phyloP scores from a whole-genome alignment of 2,888 invertebrate species.

The Hermaeophaga mercurialis region DNA sequence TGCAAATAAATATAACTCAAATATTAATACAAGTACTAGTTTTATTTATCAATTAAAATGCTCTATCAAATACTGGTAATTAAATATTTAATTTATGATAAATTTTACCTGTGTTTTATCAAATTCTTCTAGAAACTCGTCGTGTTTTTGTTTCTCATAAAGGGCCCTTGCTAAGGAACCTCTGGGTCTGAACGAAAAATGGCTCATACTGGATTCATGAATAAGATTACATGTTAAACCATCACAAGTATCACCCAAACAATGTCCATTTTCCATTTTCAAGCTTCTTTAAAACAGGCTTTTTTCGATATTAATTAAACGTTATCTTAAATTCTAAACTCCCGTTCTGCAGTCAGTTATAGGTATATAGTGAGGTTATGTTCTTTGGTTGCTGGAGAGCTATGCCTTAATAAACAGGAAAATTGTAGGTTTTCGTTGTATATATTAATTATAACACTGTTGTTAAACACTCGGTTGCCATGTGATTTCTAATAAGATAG shows the following conservation, averaged over 20 bases:
- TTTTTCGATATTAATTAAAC: background rate
- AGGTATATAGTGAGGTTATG: conserved; percentile 39
- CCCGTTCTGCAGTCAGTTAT: conserved; percentile 16
- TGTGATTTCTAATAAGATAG: background rate
- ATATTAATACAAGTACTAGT: background rate
- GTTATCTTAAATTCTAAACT: background rate
- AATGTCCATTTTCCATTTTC: conserved; percentile 28
- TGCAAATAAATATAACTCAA: no score
- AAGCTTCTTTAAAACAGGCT: background rate
- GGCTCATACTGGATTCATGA: conserved; percentile 12
- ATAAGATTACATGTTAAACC: conserved; percentile 28
- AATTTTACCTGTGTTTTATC: conserved; percentile 71
- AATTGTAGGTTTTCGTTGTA: conserved; percentile 12
- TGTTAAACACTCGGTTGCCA: background rate
- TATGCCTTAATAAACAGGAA: conserved; percentile 19
- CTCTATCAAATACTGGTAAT: background rate
- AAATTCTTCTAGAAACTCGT: conserved; percentile 68
- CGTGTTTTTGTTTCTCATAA: conserved; percentile 74
- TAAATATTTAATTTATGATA: background rate
- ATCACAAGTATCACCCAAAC: conserved; percentile 27
- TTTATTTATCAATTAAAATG: background rate
- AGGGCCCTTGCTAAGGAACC: conserved; percentile 74
- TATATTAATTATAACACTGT: conserved; percentile 1
- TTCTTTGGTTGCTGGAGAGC: conserved; percentile 8
- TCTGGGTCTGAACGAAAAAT: conserved; percentile 64